Evolutionary conservation across 1,140 invertebrate genomes (phyloP).

Genomic region (Drosophila watanabei): DNA sequence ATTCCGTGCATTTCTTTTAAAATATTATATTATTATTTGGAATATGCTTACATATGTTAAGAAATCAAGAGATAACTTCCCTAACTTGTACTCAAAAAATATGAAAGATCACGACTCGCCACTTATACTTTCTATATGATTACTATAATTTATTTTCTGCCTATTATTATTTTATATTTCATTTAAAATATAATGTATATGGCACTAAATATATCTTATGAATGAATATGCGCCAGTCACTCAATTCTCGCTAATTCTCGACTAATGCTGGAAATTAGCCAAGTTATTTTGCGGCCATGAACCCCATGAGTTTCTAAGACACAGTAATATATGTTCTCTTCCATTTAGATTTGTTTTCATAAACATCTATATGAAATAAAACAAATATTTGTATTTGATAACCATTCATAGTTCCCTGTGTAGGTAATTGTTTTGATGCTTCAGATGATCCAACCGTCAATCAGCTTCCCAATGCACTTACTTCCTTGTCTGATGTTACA

Average conservation of each 20-base stretch:
- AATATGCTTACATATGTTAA: too few relatives aligned
- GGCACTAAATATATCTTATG: conserved; percentile 5
- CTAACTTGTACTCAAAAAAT: background rate
- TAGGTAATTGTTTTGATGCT: conserved; percentile 12
- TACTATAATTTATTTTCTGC: background rate
- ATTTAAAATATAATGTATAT: too few relatives aligned
- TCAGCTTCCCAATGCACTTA: conserved; percentile 21
- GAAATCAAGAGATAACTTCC: background rate
- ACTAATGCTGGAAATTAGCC: conserved; percentile 7
- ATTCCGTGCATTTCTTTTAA: too few relatives aligned
- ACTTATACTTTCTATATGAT: background rate
- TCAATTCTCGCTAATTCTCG: background rate
- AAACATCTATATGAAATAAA: background rate
- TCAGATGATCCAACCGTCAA: background rate
- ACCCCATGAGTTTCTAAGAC: background rate
- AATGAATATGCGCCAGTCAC: conserved; percentile 6
- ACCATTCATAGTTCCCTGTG: background rate
- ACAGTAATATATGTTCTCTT: background rate
- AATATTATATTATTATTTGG: too few relatives aligned
- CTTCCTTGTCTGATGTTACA: conserved; percentile 33
- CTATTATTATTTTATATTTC: background rate
- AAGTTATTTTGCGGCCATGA: background rate
- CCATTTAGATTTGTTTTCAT: background rate
- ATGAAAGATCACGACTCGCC: background rate
- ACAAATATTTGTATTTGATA: background rate